phyloP scores from a whole-genome alignment of 2,113 vertebrate species.

The Aegotheles bennettii region DNA sequence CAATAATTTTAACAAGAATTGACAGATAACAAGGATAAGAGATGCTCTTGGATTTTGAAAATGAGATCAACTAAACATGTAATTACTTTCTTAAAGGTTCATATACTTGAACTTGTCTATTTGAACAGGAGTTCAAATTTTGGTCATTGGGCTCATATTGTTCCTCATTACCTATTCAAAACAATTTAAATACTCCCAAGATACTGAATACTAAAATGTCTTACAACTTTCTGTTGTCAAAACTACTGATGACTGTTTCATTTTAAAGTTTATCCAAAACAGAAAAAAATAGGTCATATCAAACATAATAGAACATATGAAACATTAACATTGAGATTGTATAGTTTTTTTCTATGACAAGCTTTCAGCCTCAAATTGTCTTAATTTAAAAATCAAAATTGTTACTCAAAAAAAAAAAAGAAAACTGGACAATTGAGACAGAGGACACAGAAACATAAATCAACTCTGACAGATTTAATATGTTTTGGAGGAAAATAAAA shows the following conservation, averaged over 20 bases:
- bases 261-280: background rate
- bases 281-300: background rate
- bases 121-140: background rate
- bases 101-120: background rate
- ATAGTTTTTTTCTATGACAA: background rate
- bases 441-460: background rate
- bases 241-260: background rate
- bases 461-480: background rate
- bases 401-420: background rate
- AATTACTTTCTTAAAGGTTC: conserved; percentile 12
- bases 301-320: background rate
- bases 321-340: background rate
- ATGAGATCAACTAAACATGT: background rate
- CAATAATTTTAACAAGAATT: background rate
- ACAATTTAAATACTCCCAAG: background rate
- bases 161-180: background rate
- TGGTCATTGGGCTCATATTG: background rate
- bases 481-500: background rate
- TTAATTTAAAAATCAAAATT: background rate
- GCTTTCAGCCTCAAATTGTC: background rate
- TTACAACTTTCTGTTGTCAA: background rate
- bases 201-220: background rate
- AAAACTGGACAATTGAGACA: background rate
- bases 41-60: conserved; percentile 3
- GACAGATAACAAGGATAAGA: background rate